phyloP scores from a whole-genome alignment of 2,888 invertebrate genomes.

The Diogma glabrata region DNA sequence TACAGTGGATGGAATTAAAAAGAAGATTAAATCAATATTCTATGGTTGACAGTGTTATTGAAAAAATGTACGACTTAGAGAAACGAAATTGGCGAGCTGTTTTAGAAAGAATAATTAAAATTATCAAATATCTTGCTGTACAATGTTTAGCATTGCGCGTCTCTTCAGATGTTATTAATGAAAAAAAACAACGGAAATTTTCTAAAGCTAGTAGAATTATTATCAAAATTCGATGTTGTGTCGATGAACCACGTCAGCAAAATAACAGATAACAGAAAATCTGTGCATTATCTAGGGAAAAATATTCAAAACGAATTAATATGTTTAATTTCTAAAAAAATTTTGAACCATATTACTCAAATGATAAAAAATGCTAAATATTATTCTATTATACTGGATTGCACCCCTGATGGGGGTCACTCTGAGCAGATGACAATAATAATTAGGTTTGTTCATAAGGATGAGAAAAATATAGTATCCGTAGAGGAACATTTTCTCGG shows the following conservation, averaged over 20 bases:
- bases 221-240: not conserved
- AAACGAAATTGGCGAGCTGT: not conserved
- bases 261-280: slow-evolving; percentile 2
- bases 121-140: too few relatives aligned
- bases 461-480: not conserved
- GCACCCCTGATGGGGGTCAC: not conserved
- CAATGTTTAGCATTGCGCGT: too few relatives aligned
- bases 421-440: not conserved
- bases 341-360: slow-evolving; percentile 1
- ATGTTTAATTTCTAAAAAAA: too few relatives aligned
- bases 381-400: not conserved
- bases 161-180: not conserved
- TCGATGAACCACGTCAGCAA: not conserved
- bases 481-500: not conserved
- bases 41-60: not conserved
- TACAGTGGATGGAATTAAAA: slow-evolving; percentile 1
- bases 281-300: not conserved
- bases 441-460: not conserved
- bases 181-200: too few relatives aligned
- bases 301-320: not conserved
- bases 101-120: not conserved
- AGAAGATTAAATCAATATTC: not conserved
- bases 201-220: not conserved
- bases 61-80: not conserved
- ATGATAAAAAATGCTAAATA: not conserved